phyloP scores from a whole-genome alignment of 2,797 vertebrate genomes.

The Vultur gryphus region DNA sequence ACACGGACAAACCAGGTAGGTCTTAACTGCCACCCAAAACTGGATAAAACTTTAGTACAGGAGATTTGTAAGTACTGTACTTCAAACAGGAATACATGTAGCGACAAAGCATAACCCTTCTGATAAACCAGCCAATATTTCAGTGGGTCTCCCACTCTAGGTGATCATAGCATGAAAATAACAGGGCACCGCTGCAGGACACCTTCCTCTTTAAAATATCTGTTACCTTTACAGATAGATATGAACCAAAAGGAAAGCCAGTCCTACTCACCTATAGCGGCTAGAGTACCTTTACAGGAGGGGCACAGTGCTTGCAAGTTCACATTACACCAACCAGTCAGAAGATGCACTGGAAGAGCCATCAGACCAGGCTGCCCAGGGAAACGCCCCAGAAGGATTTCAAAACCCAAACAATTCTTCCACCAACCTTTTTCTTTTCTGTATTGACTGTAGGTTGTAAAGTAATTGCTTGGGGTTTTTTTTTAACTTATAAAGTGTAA shows the following conservation, averaged over 20 bases:
- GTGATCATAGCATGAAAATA: not conserved
- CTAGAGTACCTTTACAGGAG: too few species aligned
- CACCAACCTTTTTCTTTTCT: not conserved
- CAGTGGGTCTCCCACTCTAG: rapidly evolving
- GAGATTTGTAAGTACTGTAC: rapidly evolving
- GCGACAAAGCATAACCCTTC: not conserved
- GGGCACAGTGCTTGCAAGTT: not conserved
- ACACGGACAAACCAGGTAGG: not conserved
- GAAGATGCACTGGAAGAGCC: not conserved
- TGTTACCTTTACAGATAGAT: too few species aligned
- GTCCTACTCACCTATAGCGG: rapidly evolving
- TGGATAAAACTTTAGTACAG: not conserved
- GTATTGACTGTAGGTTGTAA: rapidly evolving
- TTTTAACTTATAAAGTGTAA: not conserved
- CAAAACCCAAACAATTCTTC: not conserved
- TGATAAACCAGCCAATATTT: too few species aligned
- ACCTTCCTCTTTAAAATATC: not conserved
- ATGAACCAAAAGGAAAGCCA: not conserved
- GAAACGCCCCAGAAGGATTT: too few species aligned
- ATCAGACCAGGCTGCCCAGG: not conserved
- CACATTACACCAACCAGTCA: rapidly evolving
- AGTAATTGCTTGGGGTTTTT: rapidly evolving
- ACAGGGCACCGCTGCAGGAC: not conserved
- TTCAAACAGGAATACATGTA: not conserved
- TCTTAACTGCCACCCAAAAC: not conserved